Evolutionary conservation across 1,140 invertebrate genomes (phyloP).

Genomic region (Bombus consobrinus): DNA sequence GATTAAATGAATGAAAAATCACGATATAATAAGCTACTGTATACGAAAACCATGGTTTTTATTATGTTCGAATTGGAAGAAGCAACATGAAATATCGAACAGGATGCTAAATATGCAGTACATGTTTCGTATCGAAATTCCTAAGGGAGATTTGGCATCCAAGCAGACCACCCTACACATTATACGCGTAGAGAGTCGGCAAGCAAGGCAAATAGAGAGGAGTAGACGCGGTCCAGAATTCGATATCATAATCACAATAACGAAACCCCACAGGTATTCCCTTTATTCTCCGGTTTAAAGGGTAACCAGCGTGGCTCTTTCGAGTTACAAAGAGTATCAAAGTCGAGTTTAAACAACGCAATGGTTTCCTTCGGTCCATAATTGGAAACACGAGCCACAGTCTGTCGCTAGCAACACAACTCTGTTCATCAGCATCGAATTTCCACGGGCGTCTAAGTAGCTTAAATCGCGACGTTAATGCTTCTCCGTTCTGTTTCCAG

Average conservation of each 20-base stretch:
- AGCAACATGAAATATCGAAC: neutral
- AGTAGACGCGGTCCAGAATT: constrained; percentile 12
- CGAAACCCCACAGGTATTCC: constrained; percentile 28
- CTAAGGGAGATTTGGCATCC: constrained; percentile 61
- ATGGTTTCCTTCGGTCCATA: neutral
- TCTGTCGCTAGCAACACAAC: no score
- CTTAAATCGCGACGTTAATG: neutral
- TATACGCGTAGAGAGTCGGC: constrained; percentile 1
- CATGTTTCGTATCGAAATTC: constrained; percentile 65
- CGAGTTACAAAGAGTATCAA: neutral
- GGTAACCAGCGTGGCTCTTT: neutral
- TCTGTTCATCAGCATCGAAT: constrained; percentile 7
- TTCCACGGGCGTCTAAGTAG: neutral
- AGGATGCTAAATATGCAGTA: constrained; percentile 20
- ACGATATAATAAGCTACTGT: no score
- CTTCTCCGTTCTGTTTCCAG: neutral
- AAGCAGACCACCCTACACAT: neutral
- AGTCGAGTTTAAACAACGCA: constrained; percentile 7
- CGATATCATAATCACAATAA: constrained; percentile 46
- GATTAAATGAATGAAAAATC: no score
- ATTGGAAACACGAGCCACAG: neutral
- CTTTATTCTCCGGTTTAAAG: neutral
- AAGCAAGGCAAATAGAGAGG: constrained; percentile 29
- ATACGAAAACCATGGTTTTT: neutral
- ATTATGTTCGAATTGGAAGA: neutral